Conservation (phyloP, 53 echinoderm and acorn worm genomes). For the Holothuria leucospilota region DNA sequence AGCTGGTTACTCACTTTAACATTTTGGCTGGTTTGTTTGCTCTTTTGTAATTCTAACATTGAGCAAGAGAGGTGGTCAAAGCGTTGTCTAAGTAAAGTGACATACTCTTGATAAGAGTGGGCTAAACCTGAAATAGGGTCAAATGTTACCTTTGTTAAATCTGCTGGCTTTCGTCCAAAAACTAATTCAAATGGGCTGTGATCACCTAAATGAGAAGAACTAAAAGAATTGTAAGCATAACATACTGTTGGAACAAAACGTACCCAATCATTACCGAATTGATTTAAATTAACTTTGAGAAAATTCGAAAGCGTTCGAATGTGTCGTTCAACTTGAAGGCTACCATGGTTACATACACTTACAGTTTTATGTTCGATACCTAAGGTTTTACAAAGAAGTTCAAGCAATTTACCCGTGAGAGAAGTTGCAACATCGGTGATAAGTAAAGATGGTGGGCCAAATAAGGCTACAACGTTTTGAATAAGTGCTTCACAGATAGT, state of each 20-base stretch:
- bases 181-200: conserved; percentile 36
- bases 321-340: conserved; percentile 55
- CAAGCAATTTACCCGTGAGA: conserved; percentile 40
- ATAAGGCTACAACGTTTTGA: conserved; percentile 26
- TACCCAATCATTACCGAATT: conserved; percentile 47
- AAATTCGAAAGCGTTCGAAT: conserved; percentile 55
- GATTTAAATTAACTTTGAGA: conserved; percentile 47
- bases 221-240: conserved; percentile 36
- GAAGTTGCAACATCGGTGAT: conserved; percentile 41
- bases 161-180: conserved; percentile 33
- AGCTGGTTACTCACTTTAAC: neutral
- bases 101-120: conserved; percentile 19
- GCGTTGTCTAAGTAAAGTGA: neutral
- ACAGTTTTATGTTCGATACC: conserved; percentile 51
- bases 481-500: too few relatives aligned
- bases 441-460: conserved; percentile 51
- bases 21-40: conserved; percentile 32
- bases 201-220: conserved; percentile 43
- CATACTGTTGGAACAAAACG: neutral
- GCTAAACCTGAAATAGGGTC: neutral
- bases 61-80: conserved; percentile 21
- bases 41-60: conserved; percentile 38
- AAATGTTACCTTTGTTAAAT: conserved; percentile 26
- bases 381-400: conserved; percentile 45
- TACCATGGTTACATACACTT: neutral